Percentiles rank a stretch among this genome's conserved stretches.
Conservation (phyloP, 2,113 vertebrate species). For the Pangasianodon hypophthalmus region DNA sequence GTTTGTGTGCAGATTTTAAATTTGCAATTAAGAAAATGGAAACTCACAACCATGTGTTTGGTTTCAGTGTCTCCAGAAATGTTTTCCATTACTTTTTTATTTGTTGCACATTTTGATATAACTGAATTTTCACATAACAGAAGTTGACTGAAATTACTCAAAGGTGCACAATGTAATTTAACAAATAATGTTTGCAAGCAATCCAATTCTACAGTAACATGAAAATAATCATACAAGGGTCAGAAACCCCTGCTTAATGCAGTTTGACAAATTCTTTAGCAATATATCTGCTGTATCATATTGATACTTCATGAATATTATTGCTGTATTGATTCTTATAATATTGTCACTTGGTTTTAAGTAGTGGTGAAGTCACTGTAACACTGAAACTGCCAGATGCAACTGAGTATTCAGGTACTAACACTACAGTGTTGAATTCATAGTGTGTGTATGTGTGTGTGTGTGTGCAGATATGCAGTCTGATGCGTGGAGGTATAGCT, state of each 20-base stretch:
- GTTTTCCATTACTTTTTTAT: not conserved
- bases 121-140: not conserved
- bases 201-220: not conserved
- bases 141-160: not conserved
- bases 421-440: not conserved
- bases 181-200: not conserved
- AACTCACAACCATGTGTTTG: not conserved
- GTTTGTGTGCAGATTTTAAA: constrained; percentile 8
- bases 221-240: not conserved
- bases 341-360: not conserved
- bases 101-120: not conserved
- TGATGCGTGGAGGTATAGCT: constrained; percentile 97
- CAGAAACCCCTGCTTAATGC: not conserved
- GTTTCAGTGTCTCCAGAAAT: not conserved
- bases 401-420: not conserved
- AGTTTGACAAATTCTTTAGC: not conserved
- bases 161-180: not conserved
- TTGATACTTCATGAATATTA: not conserved
- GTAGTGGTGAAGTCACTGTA: not conserved
- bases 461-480: constrained; percentile 87
- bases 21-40: not conserved
- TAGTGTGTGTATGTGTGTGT: not conserved
- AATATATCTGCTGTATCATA: not conserved
- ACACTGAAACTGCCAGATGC: not conserved
- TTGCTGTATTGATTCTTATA: not conserved